Base-by-base conservation (phyloP, 2,888 invertebrate genomes). In the Lymantria monacha region DNA sequence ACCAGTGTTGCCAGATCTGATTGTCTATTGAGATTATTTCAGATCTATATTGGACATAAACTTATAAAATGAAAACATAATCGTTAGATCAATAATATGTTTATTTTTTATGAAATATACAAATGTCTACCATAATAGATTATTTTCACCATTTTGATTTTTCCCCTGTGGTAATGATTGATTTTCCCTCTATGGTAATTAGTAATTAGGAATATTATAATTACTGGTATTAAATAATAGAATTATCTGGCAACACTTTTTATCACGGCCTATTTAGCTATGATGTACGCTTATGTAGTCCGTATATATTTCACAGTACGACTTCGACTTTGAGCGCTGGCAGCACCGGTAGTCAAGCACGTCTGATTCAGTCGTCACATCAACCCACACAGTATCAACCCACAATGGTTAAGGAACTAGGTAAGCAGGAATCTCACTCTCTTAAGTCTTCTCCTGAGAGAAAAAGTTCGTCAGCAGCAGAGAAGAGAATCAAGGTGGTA, bases 311-410 rank as follows among this genome's bases (percentile, higher is more conserved):
- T 91, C 87, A 74, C 92, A 97, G 97, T 92, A 97, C 97, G 76
- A 97, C 97, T 70, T 97, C 97, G 74, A 98, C 98, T 59, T 93
- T 98, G 80, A 97, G 97, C 71, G 97, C 97, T 57, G 97, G 97
- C 79, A 97, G 97, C 88, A 97, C 97, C 48, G 96, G 97, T 76
- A 97, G 97, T 83, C 97, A 97, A 89, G 97, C 98, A 55, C 94
- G 97, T 75, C 94, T 98, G 78, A 97, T 98, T 81, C 97, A 97
- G 91, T 97, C 97, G 65, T 98, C 97, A 68, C 96, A 97, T 88
- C 97, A 97, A 77, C 98, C 98, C 54, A 95, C 97, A 74, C 96
- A 95, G 84, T 97, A 97, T 89, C 97, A 97, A 74, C 97, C 97
- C 53, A 94, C 96, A 69, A 94, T 95, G 84, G 95, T 96, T 79